Evolutionary conservation across 35 echinoderm and acorn worm genomes (phyloP), one percentile per base, ranked within the genome.

Genomic region (Apostichopus parvimensis): DNA sequence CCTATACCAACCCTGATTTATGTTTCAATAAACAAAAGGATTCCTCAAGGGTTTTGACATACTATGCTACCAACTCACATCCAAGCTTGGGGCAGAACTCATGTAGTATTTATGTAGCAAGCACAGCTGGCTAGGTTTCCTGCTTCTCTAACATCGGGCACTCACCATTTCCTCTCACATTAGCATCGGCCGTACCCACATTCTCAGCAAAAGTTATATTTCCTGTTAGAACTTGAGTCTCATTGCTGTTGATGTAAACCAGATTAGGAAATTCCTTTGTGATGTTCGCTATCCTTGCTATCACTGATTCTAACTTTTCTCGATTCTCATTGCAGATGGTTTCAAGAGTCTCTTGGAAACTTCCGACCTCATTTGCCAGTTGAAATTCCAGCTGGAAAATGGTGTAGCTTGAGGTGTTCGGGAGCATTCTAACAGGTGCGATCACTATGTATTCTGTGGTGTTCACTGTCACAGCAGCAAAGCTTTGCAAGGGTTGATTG

Each of bases 151-250:
- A 45, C 34, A 45, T 45, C 18, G 78, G 53, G 5, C 5, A 66
- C 90, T 79, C 66, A 92, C 90, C 12, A 13, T 60, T 80, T 60
- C 78, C 75, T 4, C 24, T 23, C 10, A 65, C 57, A 57, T 60
- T 10, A 64, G 57, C 57, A 8, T 80, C 53, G 5, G 6, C 77
- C 4, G 61, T 61, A 28, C 59, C 54, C 18, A 86, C 53, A 68
- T 86, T 56, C 59, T 17, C 78, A 18, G 65, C 53, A 56, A 92
- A 92, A 17, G 91, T 92, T 26, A 83, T 92, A 34, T 73, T 82
- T 10, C 91, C 91, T 9, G 57, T 85, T 58, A 92, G 85, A 13
- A 73, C 53, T 58, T 92, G 91, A 23, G 91, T 92, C 22, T 92
- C 57, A 77, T 92, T 92, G 3, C 4, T 17, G 54, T 92, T 86